These are phyloP conservation scores for Tridacna gigas DNA, from an alignment of 2,888 invertebrate genomes.

Conservation along the genomic window DNA sequence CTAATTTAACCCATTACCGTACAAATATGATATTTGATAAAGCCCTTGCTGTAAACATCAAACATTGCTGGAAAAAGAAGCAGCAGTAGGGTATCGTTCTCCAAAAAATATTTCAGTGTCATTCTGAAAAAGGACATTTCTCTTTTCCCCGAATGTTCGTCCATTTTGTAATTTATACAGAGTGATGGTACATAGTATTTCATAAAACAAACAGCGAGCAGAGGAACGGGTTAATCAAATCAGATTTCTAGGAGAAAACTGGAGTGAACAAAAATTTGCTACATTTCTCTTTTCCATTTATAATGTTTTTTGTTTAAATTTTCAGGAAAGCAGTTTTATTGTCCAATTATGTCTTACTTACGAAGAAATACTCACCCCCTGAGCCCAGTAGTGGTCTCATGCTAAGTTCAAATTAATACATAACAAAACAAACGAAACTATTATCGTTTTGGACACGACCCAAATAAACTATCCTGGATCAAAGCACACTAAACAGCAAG, in stretches of 20 bases:
- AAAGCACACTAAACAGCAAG: slow-evolving; percentile 22
- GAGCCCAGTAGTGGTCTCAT: background rate
- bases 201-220: too few relatives aligned
- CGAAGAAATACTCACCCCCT: background rate
- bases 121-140: too few relatives aligned
- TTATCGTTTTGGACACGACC: slow-evolving; percentile 37
- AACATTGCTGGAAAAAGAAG: too few relatives aligned
- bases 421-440: slow-evolving; percentile 21
- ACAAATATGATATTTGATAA: too few relatives aligned
- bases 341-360: background rate
- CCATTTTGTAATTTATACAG: too few relatives aligned
- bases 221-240: too few relatives aligned
- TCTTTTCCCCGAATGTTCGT: too few relatives aligned
- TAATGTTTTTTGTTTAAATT: background rate
- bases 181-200: too few relatives aligned
- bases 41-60: too few relatives aligned
- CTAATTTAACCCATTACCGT: background rate
- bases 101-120: too few relatives aligned
- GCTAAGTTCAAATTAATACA: slow-evolving; percentile 33
- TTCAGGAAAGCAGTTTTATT: too few relatives aligned
- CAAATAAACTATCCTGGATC: slow-evolving; percentile 31
- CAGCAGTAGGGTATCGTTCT: too few relatives aligned
- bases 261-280: slow-evolving; percentile 25
- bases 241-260: slow-evolving; percentile 8
- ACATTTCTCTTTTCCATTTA: slow-evolving; percentile 3